These are phyloP conservation scores for Dasysyrphus albostriatus DNA, from an alignment of 2,888 invertebrate species.

Conservation along the genomic window DNA sequence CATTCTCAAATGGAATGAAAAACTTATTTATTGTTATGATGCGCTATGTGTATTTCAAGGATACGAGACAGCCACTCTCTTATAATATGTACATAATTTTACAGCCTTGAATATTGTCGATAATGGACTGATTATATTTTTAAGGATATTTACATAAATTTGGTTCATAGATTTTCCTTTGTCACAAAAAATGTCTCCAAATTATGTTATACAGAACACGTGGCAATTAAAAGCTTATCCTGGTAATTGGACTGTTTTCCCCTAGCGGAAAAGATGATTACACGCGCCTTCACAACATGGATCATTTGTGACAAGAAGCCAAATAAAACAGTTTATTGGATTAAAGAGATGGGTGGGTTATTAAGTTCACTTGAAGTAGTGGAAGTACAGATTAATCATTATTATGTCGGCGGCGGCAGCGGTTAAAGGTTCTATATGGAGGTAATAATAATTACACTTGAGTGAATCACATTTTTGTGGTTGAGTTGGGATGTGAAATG, in stretches of 20 bases:
- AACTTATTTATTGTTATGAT: background rate
- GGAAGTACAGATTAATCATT: slow-evolving; percentile 20
- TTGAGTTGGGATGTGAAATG: background rate
- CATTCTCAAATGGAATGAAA: slow-evolving; percentile 16
- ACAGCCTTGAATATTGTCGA: slow-evolving; percentile 20
- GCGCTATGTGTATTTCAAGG: slow-evolving; percentile 11
- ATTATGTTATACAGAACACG: background rate
- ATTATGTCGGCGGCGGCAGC: background rate
- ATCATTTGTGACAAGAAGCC: slow-evolving; percentile 4
- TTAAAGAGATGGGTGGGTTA: background rate
- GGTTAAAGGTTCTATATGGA: background rate
- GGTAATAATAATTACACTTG: slow-evolving; percentile 5
- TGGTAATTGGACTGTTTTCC: background rate
- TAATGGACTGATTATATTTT: slow-evolving; percentile 8
- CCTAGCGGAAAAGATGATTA: slow-evolving; percentile 8
- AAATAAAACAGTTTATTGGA: slow-evolving; percentile 11
- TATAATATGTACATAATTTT: background rate
- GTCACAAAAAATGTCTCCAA: background rate
- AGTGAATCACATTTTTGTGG: background rate
- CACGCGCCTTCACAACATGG: slow-evolving; percentile 8
- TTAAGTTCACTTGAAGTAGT: background rate
- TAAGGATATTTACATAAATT: background rate
- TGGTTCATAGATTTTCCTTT: background rate
- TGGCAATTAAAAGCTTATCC: slow-evolving; percentile 16
- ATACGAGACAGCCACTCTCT: slow-evolving; percentile 15